Evolutionary conservation across 2,113 vertebrate genomes (phyloP).

Genomic region (Chaetorhynchus papuensis): DNA sequence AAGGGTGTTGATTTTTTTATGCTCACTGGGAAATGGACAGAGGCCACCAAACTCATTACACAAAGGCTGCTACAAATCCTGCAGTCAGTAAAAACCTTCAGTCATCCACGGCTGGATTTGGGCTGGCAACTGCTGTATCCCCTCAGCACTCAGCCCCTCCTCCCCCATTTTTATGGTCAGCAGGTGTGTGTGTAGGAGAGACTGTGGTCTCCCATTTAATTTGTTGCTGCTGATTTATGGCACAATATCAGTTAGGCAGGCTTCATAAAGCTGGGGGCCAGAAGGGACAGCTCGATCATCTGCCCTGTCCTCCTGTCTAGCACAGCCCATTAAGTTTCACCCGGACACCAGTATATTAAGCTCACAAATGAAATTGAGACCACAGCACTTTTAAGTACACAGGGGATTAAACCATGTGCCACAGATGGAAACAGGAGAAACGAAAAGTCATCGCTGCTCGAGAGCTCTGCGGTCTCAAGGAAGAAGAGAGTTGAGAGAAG

Average conservation of each 20-base stretch:
- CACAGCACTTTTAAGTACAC: background rate
- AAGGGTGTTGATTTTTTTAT: slow-evolving; percentile 1
- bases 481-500: background rate
- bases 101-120: background rate
- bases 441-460: background rate
- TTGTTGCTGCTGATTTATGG: slow-evolving; percentile 33
- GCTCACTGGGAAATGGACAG: background rate
- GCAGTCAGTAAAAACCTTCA: slow-evolving; percentile 2
- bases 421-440: background rate
- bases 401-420: background rate
- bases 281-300: background rate
- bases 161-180: slow-evolving; percentile 12
- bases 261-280: slow-evolving; percentile 1
- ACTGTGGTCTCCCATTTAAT: background rate
- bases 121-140: background rate
- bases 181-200: slow-evolving; percentile 29
- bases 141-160: background rate
- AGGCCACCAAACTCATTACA: slow-evolving; percentile 1
- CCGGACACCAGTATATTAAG: background rate
- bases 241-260: background rate
- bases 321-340: background rate
- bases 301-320: background rate
- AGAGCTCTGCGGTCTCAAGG: background rate
- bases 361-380: background rate
- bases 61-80: slow-evolving; percentile 15